These are phyloP conservation scores for Sebastes matsubarae DNA, from an alignment of 2,797 vertebrate species.

Conservation along the genomic window DNA sequence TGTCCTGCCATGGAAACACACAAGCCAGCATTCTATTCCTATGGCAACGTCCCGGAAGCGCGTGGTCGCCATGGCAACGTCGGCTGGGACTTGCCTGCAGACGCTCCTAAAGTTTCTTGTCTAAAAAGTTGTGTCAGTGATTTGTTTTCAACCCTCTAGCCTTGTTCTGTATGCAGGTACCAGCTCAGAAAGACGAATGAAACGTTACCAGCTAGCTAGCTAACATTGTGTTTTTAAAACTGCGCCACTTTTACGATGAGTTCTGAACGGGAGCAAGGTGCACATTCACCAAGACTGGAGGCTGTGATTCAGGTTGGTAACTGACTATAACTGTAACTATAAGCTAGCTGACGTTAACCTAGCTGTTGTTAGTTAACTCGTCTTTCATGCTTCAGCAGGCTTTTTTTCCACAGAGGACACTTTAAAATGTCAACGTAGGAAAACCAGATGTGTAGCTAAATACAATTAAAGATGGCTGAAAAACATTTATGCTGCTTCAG, in stretches of 20 bases:
- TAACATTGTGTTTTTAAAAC: not conserved
- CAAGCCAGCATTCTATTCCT: constrained; percentile 68
- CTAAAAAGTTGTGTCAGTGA: not conserved
- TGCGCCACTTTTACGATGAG: constrained; percentile 61
- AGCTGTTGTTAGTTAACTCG: not conserved
- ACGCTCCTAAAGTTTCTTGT: constrained; percentile 25
- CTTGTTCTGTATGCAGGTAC: not conserved
- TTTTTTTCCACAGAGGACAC: not conserved
- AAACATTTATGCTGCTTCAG: not conserved
- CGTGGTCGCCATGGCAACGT: constrained; percentile 65
- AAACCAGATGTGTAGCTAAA: not conserved
- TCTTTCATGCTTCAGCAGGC: not conserved
- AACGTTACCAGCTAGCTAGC: not conserved
- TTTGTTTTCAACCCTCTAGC: not conserved
- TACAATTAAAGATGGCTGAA: not conserved
- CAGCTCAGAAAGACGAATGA: not conserved
- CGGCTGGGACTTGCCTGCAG: constrained; percentile 20
- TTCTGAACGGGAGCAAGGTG: constrained; percentile 50
- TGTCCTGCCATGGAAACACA: constrained; percentile 39
- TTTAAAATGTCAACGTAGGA: not conserved
- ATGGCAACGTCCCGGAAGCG: constrained; percentile 64
- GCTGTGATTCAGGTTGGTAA: constrained; percentile 83
- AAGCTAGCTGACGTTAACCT: not conserved
- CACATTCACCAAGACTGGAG: constrained; percentile 72
- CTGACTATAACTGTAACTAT: not conserved